Base-by-base conservation (phyloP, 2,888 invertebrate genomes). In the Scaptomyza reducta region DNA sequence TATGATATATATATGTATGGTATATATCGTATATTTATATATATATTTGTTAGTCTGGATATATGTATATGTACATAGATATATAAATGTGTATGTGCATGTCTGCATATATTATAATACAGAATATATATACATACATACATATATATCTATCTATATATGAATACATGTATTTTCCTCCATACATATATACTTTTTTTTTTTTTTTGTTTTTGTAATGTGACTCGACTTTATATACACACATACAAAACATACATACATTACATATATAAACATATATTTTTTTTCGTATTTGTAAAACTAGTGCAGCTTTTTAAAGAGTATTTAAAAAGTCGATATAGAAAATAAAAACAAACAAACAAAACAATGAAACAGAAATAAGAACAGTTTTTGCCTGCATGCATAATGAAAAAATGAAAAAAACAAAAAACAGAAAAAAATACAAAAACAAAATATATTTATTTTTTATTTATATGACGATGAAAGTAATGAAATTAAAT, bases 211-310 rank as follows among this genome's bases (percentile, higher is more conserved):
- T 74, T 70, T 70, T 76, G 66, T 82, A 83, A 70, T 65, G 57
- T 77, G 64, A 79, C 44, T 76, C 72, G 76, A 75, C 77, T 75
- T 77, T 72, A 69, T 77, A 73, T 73, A 74, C n/a, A 73, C 62
- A 74, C 57, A 73, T 29, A 29, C 29, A 29, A 29, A 22, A 33
- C 60, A 73, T 65, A 74, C 57, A 73, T 10, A 10, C 31, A 31
- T 1, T 67, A 70, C 54, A 62, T 58, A 50, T 7, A 50, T 68
- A 66, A 65, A 66, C 57, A 53, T 61, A 67, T 67, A 56, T 61
- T 67, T 74, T 77, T 83, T 85, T 81, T 81, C 79, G 73, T 87
- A 86, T 74, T 70, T 77, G 83, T 82, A 74, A 79, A 84, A 84
- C 67, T 84, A 87, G 79, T 80, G 72, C 82, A 70, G 76, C 84